Evolutionary conservation across 2,888 invertebrate species (phyloP).

Genomic region (Philaethria dido): DNA sequence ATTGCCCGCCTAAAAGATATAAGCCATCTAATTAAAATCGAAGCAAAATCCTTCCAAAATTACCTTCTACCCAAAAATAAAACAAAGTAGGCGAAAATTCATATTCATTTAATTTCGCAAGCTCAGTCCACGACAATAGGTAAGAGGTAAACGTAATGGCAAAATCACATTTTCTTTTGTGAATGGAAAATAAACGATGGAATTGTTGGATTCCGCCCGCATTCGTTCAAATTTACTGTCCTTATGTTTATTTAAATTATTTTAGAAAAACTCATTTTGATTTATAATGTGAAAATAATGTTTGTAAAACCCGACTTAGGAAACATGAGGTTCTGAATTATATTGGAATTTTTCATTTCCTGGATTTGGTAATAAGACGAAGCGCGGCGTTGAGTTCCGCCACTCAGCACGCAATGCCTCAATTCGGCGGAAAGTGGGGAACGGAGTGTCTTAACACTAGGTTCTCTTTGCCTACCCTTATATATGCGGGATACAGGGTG

Average conservation of each 20-base stretch:
- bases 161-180: slow-evolving; percentile 33
- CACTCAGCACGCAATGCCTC: no score
- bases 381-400: no score
- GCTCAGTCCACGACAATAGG: slow-evolving; percentile 16
- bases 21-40: neutral
- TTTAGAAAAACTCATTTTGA: slow-evolving; percentile 2
- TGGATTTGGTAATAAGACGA: no score
- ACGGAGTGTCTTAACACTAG: no score
- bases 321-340: no score
- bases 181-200: slow-evolving; percentile 16
- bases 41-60: neutral
- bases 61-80: slow-evolving; percentile 1
- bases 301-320: no score
- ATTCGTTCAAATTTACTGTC: slow-evolving; percentile 9
- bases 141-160: slow-evolving; percentile 10
- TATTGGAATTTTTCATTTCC: no score
- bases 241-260: neutral
- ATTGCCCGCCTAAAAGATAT: no score
- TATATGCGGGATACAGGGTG: no score
- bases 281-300: neutral
- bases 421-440: no score
- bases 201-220: neutral
- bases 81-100: slow-evolving; percentile 11
- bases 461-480: no score
- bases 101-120: slow-evolving; percentile 3